Base-by-base conservation (phyloP, 2,113 vertebrate genomes). In the Lampris megalopsis region DNA sequence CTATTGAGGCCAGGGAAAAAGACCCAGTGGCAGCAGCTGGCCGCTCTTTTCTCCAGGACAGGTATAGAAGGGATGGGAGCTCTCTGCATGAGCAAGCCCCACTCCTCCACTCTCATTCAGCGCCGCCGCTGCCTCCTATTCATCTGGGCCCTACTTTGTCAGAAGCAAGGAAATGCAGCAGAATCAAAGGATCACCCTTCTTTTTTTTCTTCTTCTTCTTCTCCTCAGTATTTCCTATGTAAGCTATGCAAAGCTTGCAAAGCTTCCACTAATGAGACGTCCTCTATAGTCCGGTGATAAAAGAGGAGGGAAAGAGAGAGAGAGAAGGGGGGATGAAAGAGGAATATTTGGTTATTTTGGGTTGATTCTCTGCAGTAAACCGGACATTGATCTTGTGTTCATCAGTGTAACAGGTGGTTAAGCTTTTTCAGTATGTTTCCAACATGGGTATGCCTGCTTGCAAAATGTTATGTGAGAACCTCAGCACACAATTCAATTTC, bases 1-100 rank as follows among this genome's bases (percentile, higher is more conserved):
- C 92, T 91, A 93, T 94, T 94, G 88, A 94, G 88, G 82, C 84
- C 71, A 71, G 85, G 89, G 88, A 88, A 91, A 89, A 90, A 86
- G 85, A 59, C 89, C 83, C 87, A 89, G 71, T 84, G 45, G 92
- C 89, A 92, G 92, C 92, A 93, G 89, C 91, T 94, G 93, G 90
- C 73, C 88, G 2, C 77, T 87, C 90, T 92, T 87, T 92, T 90
- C 90, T 88, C 82, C 79, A 52, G 78, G 73, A 87, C 84, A 92
- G 86, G 91, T 92, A 92, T 91, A 85, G 85, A 91, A 82, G 83
- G 68, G 77, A 70, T 82, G 86, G 85, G 86, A 89, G 88, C 83
- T 89, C 89, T 88, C 90, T 88, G 89, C 91, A 92, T 93, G 90
- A 92, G 85, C 70, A 87, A 88, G 90, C 86, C 83, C 82, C 88